phyloP scores from a whole-genome alignment of 2,113 vertebrate species.

The Neomonachus schauinslandi region DNA sequence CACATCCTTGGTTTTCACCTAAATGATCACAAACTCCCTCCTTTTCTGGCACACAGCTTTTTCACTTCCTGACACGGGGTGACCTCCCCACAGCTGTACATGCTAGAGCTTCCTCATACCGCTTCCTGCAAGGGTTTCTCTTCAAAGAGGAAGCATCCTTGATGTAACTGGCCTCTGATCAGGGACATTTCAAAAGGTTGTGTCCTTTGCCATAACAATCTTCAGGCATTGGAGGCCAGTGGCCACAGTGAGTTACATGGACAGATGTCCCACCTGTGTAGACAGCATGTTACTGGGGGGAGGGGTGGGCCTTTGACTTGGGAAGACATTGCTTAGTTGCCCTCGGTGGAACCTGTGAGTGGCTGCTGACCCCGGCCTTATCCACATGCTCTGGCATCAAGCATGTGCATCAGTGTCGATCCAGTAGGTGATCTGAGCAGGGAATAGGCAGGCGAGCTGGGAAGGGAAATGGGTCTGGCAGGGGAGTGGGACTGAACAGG shows the following conservation, averaged over 20 bases:
- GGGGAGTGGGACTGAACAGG: not conserved
- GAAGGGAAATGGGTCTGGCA: not conserved
- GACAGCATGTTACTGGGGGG: not conserved
- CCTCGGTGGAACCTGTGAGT: not conserved
- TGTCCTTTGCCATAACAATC: not conserved
- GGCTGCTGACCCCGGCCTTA: not conserved
- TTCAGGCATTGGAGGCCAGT: not conserved
- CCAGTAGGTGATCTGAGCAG: not conserved
- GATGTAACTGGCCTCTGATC: not conserved
- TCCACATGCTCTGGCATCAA: not conserved
- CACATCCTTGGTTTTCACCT: not conserved
- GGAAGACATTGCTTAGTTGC: not conserved
- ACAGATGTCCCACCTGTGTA: not conserved
- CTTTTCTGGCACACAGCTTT: not conserved
- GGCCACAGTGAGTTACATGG: not conserved
- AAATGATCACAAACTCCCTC: not conserved
- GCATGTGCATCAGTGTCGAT: not conserved
- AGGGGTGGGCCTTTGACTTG: not conserved
- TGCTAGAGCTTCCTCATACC: not conserved
- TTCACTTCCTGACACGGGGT: not conserved
- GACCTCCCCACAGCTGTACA: not conserved
- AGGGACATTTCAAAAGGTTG: not conserved
- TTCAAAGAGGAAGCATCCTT: not conserved
- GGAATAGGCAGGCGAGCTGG: not conserved
- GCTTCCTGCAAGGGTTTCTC: not conserved